Evolutionary conservation across 2,888 invertebrate species (phyloP), one percentile per base, ranked within the genome.

Genomic region (Portevinia maculata): DNA sequence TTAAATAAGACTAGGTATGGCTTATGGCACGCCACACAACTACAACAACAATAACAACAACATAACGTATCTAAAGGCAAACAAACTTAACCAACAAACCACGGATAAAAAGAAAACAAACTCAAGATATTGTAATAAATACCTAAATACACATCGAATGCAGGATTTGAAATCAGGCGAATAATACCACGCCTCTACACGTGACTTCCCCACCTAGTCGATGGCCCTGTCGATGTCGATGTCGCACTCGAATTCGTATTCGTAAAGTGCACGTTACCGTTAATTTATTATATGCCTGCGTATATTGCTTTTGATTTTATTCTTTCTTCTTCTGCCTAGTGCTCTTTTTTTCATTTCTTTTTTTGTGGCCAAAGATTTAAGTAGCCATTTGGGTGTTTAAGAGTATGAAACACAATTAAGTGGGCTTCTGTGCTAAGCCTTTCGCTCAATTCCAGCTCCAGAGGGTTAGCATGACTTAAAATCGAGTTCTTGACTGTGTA

Each of bases 21-120:
- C 73, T 71, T 55, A 69, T 79, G 64, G 60, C 60, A 59, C 21
- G 53, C 44, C 50, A 37, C 24, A 24, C 52, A 52, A 60, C 64
- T n/a, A n/a, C n/a, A 71, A 70, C 52, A 69, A 71, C 28, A 59
- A 79, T 19, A 69, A 52, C 34, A 48, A 52, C 13, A 62, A 41
- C 67, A 64, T 62, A 39, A 62, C 32, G 55, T 62, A 64, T 48
- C 67, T 75, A 79, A 75, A 75, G 28, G 59, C 64, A 71, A 71
- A 60, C 85, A 85, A 76, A 84, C 71, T 85, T 86, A 85, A 87
- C 87, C 86, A 87, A 85, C 85, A 85, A 52, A 70, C 57, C 48
- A 71, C 60, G 83, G 60, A 84, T 62, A 78, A 62, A 75, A 75
- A 71, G 70, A 73, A 84, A 85, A 79, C 85, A 75, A 81, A 85